Conservation (phyloP, 2,113 vertebrate species). For the human (Homo sapiens) region GRCh38 chr7:21133001-21133500, state of each 20-base stretch:
- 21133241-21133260: not conserved
- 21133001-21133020: no score
- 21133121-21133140: no score
- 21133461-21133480: not conserved
- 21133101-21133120: not conserved
- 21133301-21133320: not conserved
- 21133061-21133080: no score
- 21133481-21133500: not conserved
- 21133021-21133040: no score
- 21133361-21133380: not conserved
- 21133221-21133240: not conserved
- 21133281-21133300: not conserved
- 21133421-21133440: not conserved
- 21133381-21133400: not conserved
- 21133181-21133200: not conserved
- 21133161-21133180: not conserved
- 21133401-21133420: not conserved
- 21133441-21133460: not conserved
- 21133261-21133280: not conserved
- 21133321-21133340: not conserved
- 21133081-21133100: not conserved
- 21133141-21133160: not conserved
- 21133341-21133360: not conserved
- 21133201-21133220: not conserved
- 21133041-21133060: no score